phyloP scores from a whole-genome alignment of 2,888 invertebrate species.

The Cyclophora albipunctata region DNA sequence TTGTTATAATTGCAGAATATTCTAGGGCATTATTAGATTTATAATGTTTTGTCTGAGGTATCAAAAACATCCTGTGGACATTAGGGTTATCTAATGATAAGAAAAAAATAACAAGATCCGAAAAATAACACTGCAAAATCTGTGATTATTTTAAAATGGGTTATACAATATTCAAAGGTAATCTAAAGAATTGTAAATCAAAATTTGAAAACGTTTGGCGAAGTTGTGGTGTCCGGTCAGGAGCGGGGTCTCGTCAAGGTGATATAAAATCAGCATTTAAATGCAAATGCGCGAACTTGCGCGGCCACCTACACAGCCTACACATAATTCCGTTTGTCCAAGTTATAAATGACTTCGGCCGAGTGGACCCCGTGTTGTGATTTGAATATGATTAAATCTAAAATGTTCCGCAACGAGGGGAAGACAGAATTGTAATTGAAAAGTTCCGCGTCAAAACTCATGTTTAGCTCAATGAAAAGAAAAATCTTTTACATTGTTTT shows the following conservation, averaged over 20 bases:
- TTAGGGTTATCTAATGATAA: too few species aligned
- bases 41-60: too few species aligned
- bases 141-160: too few species aligned
- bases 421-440: constrained; percentile 23
- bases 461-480: constrained; percentile 10
- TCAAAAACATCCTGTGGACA: too few species aligned
- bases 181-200: too few species aligned
- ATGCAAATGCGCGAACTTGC: constrained; percentile 64
- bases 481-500: not conserved
- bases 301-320: constrained; percentile 60
- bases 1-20: too few species aligned
- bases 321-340: constrained; percentile 59
- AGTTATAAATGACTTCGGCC: constrained; percentile 48
- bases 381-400: constrained; percentile 52
- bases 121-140: too few species aligned
- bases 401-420: constrained; percentile 36
- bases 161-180: too few species aligned
- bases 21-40: too few species aligned
- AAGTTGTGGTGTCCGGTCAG: too few species aligned
- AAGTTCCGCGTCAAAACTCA: constrained; percentile 13
- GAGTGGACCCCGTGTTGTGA: constrained; percentile 38
- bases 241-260: constrained; percentile 36
- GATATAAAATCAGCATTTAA: constrained; percentile 64
- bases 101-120: too few species aligned
- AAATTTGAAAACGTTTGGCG: too few species aligned